Evolutionary conservation across 1,140 invertebrate genomes (phyloP).

Genomic region (Zeugodacus cucurbitae): DNA sequence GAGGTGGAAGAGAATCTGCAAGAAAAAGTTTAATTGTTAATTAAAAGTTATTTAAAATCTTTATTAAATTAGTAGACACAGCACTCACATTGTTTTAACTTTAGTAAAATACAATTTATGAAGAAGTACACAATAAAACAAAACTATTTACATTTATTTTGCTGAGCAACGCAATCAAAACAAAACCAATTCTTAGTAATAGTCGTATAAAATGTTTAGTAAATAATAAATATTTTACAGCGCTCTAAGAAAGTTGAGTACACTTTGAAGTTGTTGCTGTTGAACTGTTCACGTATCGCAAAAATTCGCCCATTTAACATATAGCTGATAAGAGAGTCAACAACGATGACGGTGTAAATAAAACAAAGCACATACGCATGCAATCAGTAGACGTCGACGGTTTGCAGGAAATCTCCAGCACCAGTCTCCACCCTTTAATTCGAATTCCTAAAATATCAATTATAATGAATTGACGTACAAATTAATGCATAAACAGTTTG

Average conservation of each 20-base stretch:
- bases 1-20: neutral
- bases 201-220: too few species aligned
- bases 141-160: neutral
- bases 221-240: neutral
- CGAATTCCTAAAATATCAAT: neutral
- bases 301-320: neutral
- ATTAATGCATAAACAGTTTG: neutral
- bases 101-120: neutral
- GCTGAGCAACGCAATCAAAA: neutral
- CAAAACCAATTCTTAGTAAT: neutral
- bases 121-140: neutral
- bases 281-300: neutral
- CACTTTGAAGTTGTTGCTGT: neutral
- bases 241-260: neutral
- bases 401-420: neutral
- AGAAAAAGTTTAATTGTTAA: neutral
- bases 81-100: neutral
- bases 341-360: conserved; percentile 3
- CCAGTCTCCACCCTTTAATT: neutral
- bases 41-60: neutral
- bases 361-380: neutral
- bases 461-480: neutral
- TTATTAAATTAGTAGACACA: too few species aligned
- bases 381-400: neutral
- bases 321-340: neutral